Evolutionary conservation across 2,797 vertebrate species (phyloP).

Genomic region (Brachyrhaphis roseni): DNA sequence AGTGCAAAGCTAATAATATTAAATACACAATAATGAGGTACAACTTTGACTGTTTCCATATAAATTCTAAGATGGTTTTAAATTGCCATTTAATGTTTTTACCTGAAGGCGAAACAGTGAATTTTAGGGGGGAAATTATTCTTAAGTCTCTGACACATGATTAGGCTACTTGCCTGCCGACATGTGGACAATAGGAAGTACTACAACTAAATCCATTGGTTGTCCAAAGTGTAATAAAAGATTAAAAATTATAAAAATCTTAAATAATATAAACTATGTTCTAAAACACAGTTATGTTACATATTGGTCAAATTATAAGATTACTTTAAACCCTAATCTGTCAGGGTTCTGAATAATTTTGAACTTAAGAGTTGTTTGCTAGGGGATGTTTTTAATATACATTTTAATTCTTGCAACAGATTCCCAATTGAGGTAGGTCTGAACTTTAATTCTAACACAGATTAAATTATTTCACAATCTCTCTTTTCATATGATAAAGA

Average conservation of each 20-base stretch:
- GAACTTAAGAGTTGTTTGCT: not conserved
- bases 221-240: no score
- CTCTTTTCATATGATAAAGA: not conserved
- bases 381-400: not conserved
- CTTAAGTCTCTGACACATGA: conserved; percentile 2
- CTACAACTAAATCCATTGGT: conserved; percentile 28
- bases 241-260: not conserved
- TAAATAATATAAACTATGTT: not conserved
- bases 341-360: not conserved
- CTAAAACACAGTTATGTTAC: not conserved
- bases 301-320: not conserved
- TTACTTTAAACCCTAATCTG: not conserved
- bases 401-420: not conserved
- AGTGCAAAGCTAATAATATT: not conserved
- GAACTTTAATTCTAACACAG: not conserved
- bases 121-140: not conserved
- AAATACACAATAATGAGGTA: not conserved
- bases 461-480: not conserved
- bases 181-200: conserved; percentile 57
- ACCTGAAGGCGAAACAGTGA: not conserved
- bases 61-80: not conserved
- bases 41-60: not conserved
- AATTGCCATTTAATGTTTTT: not conserved
- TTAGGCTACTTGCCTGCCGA: conserved; percentile 55
- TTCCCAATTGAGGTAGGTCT: not conserved